Base-by-base conservation (phyloP, 1,140 invertebrate species). In the Hylaeus anthracinus region DNA sequence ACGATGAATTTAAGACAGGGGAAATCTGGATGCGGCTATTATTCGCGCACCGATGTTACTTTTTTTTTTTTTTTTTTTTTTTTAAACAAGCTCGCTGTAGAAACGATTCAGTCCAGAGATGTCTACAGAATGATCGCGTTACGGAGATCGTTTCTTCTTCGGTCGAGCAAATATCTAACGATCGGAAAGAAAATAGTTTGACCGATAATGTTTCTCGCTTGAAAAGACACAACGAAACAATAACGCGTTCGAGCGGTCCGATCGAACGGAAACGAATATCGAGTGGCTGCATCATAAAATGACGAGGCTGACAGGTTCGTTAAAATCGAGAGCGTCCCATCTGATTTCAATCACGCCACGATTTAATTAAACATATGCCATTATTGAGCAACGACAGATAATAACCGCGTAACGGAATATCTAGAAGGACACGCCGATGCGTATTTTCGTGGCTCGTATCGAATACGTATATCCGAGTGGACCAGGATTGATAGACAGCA, bases 311-410 rank as follows among this genome's bases (percentile, higher is more conserved):
- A 72, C 74, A 82, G 84, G 61, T 82, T 79, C 74, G 43, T 70
- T 85, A 85, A 82, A 85, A 67, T 74, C 51, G n/a, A 37, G 60
- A 45, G 70, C 60, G 51, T 48, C 10, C 45, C 12, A 81, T 85
- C 83, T 72, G n/a, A 37, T 37, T 56, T 45, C 70, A 39, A 63
- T 81, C 69, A 69, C 53, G 70, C 15, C 72, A 8, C 48, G 70
- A 64, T 85, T 85, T 86, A 86, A 86, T 86, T 86, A 86, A 85
- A 85, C 75, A 72, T 43, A 76, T 77, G 60, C 37, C 45, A 63
- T 78, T 74, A 74, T 85, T 51, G 60, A 73, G 43, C 65, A 65
- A 71, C 67, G 79, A 78, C 69, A 72, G 72, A 48, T 79, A 86
- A 85, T 65, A 82, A 71, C 56, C 75, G 61, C 10, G 60, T 64